Percentiles rank a stretch among this genome's conserved stretches.
These are phyloP conservation scores for Cephalophus harveyi DNA, from an alignment of 2,113 vertebrate species.

Conservation along the genomic window DNA sequence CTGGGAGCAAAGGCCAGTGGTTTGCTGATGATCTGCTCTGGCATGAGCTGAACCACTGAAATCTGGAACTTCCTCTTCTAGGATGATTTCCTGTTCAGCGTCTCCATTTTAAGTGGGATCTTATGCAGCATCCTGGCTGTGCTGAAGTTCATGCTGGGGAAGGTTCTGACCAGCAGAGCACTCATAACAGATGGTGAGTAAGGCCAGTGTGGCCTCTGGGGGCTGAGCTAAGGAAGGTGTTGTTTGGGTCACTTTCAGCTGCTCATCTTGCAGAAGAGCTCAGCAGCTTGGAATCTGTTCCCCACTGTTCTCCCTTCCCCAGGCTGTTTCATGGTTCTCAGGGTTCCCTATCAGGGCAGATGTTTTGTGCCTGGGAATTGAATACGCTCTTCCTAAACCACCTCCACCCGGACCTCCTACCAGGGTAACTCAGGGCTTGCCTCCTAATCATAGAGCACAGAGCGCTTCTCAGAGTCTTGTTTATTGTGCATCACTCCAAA, in stretches of 20 bases:
- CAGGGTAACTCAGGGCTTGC: not conserved
- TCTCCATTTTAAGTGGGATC: conserved; percentile 95
- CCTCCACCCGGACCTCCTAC: not conserved
- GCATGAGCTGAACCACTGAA: conserved; percentile 11
- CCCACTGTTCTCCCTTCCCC: too few relatives aligned
- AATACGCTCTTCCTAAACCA: not conserved
- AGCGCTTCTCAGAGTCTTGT: not conserved
- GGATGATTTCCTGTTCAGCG: conserved; percentile 97
- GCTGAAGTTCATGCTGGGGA: conserved; percentile 96
- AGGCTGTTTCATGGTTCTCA: not conserved
- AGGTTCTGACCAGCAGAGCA: conserved; percentile 95
- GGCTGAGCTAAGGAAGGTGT: not conserved
- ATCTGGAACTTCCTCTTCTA: conserved; percentile 75
- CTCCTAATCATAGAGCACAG: not conserved
- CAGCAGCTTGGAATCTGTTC: not conserved
- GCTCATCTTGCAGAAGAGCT: not conserved
- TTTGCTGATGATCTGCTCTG: not conserved
- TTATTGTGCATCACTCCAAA: not conserved
- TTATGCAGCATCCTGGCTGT: conserved; percentile 91
- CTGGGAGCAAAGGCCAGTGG: not conserved
- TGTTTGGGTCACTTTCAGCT: not conserved
- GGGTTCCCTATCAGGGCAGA: not conserved
- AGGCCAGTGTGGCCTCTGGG: not conserved
- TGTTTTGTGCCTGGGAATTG: not conserved
- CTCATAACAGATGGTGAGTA: conserved; percentile 96